A percentile compares a stretch with the other conserved stretches of the same genome.
Evolutionary conservation across 2,888 invertebrate genomes (phyloP).

Genomic region (Marasmarcha lunaedactyla): DNA sequence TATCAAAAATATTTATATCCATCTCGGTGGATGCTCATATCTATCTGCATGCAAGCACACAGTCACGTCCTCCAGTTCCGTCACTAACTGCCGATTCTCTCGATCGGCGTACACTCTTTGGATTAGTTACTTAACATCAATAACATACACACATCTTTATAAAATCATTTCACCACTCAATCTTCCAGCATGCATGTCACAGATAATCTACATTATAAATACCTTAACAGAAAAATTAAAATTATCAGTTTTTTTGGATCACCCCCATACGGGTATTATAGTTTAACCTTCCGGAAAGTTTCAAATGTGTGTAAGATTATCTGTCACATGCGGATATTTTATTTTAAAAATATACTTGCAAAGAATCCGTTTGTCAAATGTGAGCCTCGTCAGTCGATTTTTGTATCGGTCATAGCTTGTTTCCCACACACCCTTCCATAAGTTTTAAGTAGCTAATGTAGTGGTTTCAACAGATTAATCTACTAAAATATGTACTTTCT

Average conservation of each 20-base stretch:
- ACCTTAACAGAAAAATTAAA: too few relatives aligned
- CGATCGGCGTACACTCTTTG: conserved; percentile 39
- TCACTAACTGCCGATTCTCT: conserved; percentile 30
- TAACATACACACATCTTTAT: conserved; percentile 26
- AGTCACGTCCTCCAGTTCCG: conserved; percentile 18
- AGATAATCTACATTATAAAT: conserved; percentile 34
- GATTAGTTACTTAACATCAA: conserved; percentile 47
- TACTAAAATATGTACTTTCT: conserved; percentile 49
- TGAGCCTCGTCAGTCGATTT: conserved; percentile 52
- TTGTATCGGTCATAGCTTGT: conserved; percentile 31
- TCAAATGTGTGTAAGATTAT: too few relatives aligned
- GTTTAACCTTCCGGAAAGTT: too few relatives aligned
- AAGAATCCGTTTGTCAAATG: conserved; percentile 40
- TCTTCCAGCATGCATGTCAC: conserved; percentile 31
- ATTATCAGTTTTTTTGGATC: too few relatives aligned
- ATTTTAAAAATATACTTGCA: conserved; percentile 31
- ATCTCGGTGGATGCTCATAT: conserved; percentile 28
- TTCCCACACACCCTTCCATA: conserved; percentile 48
- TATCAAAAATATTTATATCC: conserved; percentile 55
- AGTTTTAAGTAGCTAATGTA: conserved; percentile 35
- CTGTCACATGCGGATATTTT: too few relatives aligned
- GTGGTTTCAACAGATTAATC: conserved; percentile 55
- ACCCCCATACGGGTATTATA: too few relatives aligned
- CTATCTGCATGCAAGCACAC: conserved; percentile 13
- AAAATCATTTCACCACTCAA: conserved; percentile 29